Base-by-base conservation (phyloP, 2,797 vertebrate species). In the Ciconia nigra region DNA sequence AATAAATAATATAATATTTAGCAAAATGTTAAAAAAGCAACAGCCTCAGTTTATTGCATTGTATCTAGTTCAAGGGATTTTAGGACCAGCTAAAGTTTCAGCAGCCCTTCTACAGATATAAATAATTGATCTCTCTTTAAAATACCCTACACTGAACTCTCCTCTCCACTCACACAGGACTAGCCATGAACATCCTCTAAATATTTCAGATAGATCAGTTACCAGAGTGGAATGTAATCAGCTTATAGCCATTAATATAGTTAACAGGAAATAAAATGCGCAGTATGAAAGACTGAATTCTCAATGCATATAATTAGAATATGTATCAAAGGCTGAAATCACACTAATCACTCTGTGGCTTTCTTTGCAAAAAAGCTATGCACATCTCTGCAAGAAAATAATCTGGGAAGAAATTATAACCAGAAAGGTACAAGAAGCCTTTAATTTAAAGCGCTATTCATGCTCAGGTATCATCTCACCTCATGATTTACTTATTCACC, bases 141-240 rank as follows among this genome's bases (percentile, higher is more conserved):
- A 96, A 87, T 91, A 93, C 37, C 49, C 74, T 94, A 81, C 90
- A 88, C 28, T 91, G 92, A 98, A 88, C 91, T 93, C 94, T 95
- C 58, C 67, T 95, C 89, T 96, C 73, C 62, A 67, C 69, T 88
- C 42, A 79, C 19, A 95, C 33, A 93, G 65, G 91, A 78, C 65
- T 76, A 87, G 70, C 74, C 78, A 93, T 39, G 83, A 97, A 82
- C 61, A 94, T 81, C 97, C 85, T 97, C 82, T 97, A 96, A 98
- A 97, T 97, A 97, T 97, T 98, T 98, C 91, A 98, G 78, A 81
- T 12, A 95, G 90, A 94, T 97, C 97, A 94, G 57, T 97, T 97
- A 97, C 93, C 57, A 90, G 22, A 59, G 71, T 46, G 67, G 65
- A 89, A 90, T 66, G 51, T 78, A 97, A 96, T 84, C 91, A 87